Evolutionary conservation across 1,140 invertebrate genomes (phyloP), one percentile per base, ranked within the genome.

Genomic region (Macrosteles quadrilineatus): DNA sequence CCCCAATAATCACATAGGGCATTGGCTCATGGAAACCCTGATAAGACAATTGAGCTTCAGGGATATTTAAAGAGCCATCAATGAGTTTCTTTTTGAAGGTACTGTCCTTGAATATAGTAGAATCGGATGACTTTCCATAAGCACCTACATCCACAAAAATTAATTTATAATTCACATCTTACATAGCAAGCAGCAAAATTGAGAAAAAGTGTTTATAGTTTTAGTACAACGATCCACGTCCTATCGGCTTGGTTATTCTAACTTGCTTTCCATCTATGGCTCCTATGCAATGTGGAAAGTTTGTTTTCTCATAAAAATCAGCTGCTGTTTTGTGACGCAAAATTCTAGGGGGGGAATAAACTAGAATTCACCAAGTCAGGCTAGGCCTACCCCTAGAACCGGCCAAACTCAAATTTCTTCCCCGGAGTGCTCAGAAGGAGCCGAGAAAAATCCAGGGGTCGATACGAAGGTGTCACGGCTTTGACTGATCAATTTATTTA

Each of bases 201-300:
- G 68, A 72, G 21, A 70, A 72, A 57, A 55, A 73, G 2, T 47
- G n/a, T 68, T 73, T 73, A 50, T 70, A 76, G 23, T 73, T 73
- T 31, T 67, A 73, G 40, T 59, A 73, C 30, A 57, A 23, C 27
- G 65, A 70, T 40, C 72, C 72, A 25, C 59, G 53, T 30, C 68
- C 53, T 14, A 30, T 4, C 1, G 67, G 72, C 27, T 29, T 31
- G n/a, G 30, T 65, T 25, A 71, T 57, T 31, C 68, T 23, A 23
- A 73, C 67, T 27, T 73, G 80, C 75, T 83, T 83, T 9, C 80
- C 81, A 76, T 84, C 81, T 11, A 85, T 73, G 2, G 80, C 80
- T 31, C 79, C 80, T 29, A 83, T 67, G 72, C 80, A 82, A 55
- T 80, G 75, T 9, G 82, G 82, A 75, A 84, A 82, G 76, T 82